Base-by-base conservation (phyloP, 2,888 invertebrate genomes). In the Harpagoxenus sublaevis region DNA sequence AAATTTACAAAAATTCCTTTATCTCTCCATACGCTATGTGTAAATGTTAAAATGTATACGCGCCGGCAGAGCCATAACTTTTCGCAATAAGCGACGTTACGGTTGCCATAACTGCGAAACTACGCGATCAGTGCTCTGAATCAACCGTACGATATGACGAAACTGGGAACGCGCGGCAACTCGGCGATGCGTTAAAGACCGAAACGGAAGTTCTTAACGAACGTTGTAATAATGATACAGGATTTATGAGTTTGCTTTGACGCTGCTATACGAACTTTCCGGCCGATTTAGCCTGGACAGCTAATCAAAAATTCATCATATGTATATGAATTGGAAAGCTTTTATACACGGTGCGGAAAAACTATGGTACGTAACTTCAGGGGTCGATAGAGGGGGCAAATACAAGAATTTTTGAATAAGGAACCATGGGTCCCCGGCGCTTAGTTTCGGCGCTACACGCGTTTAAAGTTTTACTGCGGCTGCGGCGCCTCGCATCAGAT, bases 41-140 rank as follows among this genome's bases (percentile, higher is more conserved):
- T 62, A 48, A 31, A 48, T 63, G 4, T 51, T 81, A 57, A 18
- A 60, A 71, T 66, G 75, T 83, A 23, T 31, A 53, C 28, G 23
- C 45, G 63, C 28, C 12, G 35, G 71, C 60, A 87, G 82, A 82
- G 70, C 48, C 55, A 75, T 84, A 87, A 87, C 82, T 73, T 82
- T 51, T 71, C 55, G 63, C 86, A 60, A 66, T 77, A 75, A 82
- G 79, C 83, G 62, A 60, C 9, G 83, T 81, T 87, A 77, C 48
- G 42, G 62, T 63, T 83, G 79, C 55, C 63, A 77, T 62, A 87
- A 88, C 85, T 65, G 55, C 15, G 77, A 57, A 78, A 85, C 63
- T 74, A 57, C 10, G 35, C 71, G 66, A 88, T 88, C 82, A 71
- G 60, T 71, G 55, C 35, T n/a, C 28, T 55, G 60, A 62, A 82